Percentiles rank a stretch among this genome's conserved stretches.
phyloP scores from a whole-genome alignment of 1,140 invertebrate genomes.

The Xylocopa sonorina region DNA sequence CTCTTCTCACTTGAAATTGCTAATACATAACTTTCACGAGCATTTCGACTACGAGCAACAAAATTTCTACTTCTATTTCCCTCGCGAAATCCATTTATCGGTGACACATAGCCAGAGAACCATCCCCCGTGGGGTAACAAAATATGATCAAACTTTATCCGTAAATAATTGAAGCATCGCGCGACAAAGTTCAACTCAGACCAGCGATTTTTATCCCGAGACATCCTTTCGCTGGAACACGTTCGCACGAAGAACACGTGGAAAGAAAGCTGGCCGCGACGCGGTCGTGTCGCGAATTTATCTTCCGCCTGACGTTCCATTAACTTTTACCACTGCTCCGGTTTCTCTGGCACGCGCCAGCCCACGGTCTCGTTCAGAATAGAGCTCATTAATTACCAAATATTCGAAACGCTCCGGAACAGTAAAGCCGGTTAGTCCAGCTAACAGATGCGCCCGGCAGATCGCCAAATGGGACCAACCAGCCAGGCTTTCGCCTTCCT shows the following conservation, averaged over 20 bases:
- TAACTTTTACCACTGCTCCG: slow-evolving; percentile 23
- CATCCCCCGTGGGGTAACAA: too few relatives aligned
- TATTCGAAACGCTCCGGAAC: slow-evolving; percentile 39
- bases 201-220: neutral
- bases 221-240: neutral
- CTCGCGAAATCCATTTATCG: too few relatives aligned
- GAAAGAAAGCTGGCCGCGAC: neutral
- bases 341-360: slow-evolving; percentile 12
- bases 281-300: neutral
- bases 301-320: slow-evolving; percentile 23
- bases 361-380: slow-evolving; percentile 3
- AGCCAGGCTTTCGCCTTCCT: neutral
- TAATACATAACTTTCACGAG: too few relatives aligned
- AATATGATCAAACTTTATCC: neutral
- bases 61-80: neutral
- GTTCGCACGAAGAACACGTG: neutral
- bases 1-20: too few relatives aligned
- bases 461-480: slow-evolving; percentile 16
- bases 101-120: too few relatives aligned
- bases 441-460: slow-evolving; percentile 8
- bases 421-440: neutral
- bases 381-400: slow-evolving; percentile 50
- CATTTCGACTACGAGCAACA: too few relatives aligned
- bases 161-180: neutral
- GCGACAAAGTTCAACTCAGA: neutral